Evolutionary conservation across 2,113 vertebrate genomes (phyloP).

Genomic region (Condylura cristata): DNA sequence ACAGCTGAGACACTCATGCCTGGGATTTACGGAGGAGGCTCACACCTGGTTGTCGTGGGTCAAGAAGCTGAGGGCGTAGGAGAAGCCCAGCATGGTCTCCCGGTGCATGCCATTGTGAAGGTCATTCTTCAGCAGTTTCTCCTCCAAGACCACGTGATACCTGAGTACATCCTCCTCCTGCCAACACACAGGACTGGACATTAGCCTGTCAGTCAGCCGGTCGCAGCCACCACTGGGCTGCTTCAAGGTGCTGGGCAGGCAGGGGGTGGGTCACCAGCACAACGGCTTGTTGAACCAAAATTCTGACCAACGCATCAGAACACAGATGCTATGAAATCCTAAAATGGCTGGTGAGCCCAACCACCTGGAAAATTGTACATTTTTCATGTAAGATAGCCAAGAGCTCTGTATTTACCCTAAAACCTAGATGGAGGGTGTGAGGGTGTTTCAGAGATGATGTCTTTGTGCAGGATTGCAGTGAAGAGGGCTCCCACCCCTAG

Average conservation of each 20-base stretch:
- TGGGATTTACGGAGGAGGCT: background rate
- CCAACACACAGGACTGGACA: background rate
- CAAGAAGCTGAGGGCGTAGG: slow-evolving; percentile 90
- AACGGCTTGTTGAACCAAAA: too few relatives aligned
- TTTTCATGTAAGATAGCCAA: background rate
- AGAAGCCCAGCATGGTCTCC: slow-evolving; percentile 92
- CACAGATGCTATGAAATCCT: too few relatives aligned
- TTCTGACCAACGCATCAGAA: background rate
- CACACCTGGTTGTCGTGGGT: slow-evolving; percentile 88
- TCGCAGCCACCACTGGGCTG: fast-evolving
- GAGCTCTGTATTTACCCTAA: background rate
- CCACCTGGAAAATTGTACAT: background rate
- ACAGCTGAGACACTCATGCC: background rate
- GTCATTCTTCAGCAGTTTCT: slow-evolving; percentile 89
- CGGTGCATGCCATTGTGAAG: slow-evolving; percentile 91
- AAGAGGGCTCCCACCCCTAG: background rate
- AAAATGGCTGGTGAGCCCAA: background rate
- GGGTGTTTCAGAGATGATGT: background rate
- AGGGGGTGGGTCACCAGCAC: too few relatives aligned
- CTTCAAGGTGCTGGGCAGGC: too few relatives aligned
- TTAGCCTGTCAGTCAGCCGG: background rate
- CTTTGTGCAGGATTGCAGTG: background rate
- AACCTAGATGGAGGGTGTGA: background rate
- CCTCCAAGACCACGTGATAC: slow-evolving; percentile 90
- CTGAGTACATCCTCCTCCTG: slow-evolving; percentile 89